Base-by-base conservation (phyloP, 2,888 invertebrate genomes). In the Drosophila melanocephala region DNA sequence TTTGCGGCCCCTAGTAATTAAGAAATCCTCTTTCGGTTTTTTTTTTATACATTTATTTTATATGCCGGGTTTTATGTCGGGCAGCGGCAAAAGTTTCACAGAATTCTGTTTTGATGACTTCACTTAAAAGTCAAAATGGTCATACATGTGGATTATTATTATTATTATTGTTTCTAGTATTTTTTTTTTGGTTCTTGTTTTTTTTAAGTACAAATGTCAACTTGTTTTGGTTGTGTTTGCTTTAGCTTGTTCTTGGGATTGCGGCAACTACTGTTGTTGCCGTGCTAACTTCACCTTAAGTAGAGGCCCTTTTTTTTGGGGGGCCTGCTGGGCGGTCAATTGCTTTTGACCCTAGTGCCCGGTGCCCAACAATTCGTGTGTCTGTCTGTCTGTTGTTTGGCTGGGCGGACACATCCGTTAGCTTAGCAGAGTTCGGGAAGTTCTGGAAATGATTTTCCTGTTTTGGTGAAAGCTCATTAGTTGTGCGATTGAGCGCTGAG, bases 21-120 rank as follows among this genome's bases (percentile, higher is more conserved):
- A 89, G 90, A 88, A 89, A 86, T 89, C 89, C 82, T 89, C 85
- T 84, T 87, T 85, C 74, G 69, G 75, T 81, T 65, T 69, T 53
- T 51, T 57, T 39, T 47, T 47, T 42, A 26, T 33, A 42, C 52
- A 55, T 68, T 64, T 61, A 51, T 61, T 76, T 71, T 60, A 58
- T 72, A 59, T 60, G 52, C 33, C 68, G 73, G 73, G 64, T 80
- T 83, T 84, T 68, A 78, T 76, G 80, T 84, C 75, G 76, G 75
- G 67, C 79, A 75, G 73, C 71, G 55, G 72, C 81, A 73, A 77
- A 79, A 89, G 89, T 83, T 89, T 87, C 87, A 87, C 89, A 81
- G 89, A 87, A 87, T 81, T 89, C 64, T 70, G 72, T 89, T 84
- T 87, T 91, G 91, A 91, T 91, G 91, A 91, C 91, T 91, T 91